Base-by-base conservation (phyloP, 1,140 invertebrate genomes). In the Goniozus legneri region DNA sequence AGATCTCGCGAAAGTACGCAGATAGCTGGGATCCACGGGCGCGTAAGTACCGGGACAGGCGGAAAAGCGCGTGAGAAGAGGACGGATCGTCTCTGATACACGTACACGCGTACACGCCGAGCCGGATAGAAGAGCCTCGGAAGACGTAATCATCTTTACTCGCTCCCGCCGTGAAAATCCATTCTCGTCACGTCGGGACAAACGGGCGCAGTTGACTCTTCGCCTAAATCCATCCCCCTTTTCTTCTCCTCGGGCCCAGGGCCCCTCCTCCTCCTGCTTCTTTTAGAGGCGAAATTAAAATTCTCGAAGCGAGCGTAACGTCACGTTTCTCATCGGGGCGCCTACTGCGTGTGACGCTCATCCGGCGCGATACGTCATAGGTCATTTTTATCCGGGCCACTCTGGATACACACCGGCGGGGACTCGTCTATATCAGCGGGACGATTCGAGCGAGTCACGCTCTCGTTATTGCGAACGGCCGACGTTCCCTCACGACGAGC, bases 171-270 rank as follows among this genome's bases (percentile, higher is more conserved):
- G 31, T n/a, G 44, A 15, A 20, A 36, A 44, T 47, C 40, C 42
- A 50, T 51, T 50, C 54, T 44, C 36, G 53, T 54, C 52, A 52
- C 46, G 43, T 52, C 53, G 41, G 33, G 49, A 48, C 41, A 52
- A 48, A 48, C 50, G 45, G 53, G 41, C 30, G 41, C 42, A 45
- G 46, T 42, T 44, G 40, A 48, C 45, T 53, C 54, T 49, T 35
- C 40, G 27, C 36, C 42, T 39, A 49, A 53, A 49, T 56, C 47
- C 38, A 13, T 55, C 24, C 20, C 34, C 8, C 13, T 33, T 33
- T 33, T 33, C 24, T 13, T 22, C 21, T 8, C n/a, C 38, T 13
- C 38, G 38, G 20, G 10, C 14, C 32, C 24, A 12, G 20, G 14
- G 13, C 10, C n/a, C 12, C n/a, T 8, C 15, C 13, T 12, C 18